A percentile compares a stretch with the other conserved stretches of the same genome.
Conservation (phyloP, 2,888 invertebrate species). For the Holacanthella duospinosa region DNA sequence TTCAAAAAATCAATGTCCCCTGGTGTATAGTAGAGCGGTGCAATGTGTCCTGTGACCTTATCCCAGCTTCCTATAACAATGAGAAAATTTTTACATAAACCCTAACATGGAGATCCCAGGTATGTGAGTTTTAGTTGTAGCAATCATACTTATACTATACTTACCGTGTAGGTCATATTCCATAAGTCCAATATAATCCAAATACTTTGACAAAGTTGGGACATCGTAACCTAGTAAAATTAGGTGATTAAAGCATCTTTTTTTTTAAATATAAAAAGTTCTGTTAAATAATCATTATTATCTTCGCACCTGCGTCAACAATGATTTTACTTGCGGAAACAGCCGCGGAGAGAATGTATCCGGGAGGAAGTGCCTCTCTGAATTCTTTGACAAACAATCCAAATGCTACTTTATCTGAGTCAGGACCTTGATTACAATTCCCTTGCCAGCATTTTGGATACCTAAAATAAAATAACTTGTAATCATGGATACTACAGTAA, state of each 20-base stretch:
- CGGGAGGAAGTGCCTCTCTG: slow-evolving; percentile 56
- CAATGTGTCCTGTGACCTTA: slow-evolving; percentile 40
- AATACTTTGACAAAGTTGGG: slow-evolving; percentile 35
- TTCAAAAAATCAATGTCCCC: slow-evolving; percentile 38
- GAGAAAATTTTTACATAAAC: no score
- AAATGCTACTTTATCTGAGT: slow-evolving; percentile 68
- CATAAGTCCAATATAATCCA: slow-evolving; percentile 42
- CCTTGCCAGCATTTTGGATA: slow-evolving; percentile 53
- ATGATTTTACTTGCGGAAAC: slow-evolving; percentile 75
- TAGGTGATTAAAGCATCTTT: neutral
- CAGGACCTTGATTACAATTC: slow-evolving; percentile 68
- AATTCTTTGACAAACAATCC: slow-evolving; percentile 63
- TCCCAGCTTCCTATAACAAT: slow-evolving; percentile 42
- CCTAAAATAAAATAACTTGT: slow-evolving; percentile 45
- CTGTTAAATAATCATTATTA: no score
- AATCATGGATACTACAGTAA: slow-evolving; percentile 12
- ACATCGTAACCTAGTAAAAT: slow-evolving; percentile 39
- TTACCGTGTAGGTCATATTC: slow-evolving; percentile 41
- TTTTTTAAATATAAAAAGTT: no score
- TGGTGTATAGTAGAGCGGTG: slow-evolving; percentile 39
- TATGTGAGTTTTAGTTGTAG: no score
- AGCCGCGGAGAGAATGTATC: slow-evolving; percentile 64
- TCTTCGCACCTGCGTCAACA: slow-evolving; percentile 59
- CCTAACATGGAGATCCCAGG: no score
- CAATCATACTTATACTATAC: no score